A percentile compares a stretch with the other conserved stretches of the same genome.
These are phyloP conservation scores for Rhimphoctona megacephalus DNA, from an alignment of 2,888 invertebrate genomes.

Conservation along the genomic window DNA sequence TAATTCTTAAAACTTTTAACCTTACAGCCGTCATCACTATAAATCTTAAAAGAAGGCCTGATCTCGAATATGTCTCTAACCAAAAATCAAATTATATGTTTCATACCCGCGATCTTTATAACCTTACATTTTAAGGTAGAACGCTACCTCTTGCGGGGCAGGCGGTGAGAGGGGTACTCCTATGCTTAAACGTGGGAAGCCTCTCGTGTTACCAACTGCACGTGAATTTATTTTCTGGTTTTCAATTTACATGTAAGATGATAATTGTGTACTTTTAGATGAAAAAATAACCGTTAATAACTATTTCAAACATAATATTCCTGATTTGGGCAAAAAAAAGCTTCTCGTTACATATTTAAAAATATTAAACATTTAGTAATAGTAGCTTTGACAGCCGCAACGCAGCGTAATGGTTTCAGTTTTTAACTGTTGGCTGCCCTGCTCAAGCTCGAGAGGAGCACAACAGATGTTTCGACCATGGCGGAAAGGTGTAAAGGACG, in stretches of 20 bases:
- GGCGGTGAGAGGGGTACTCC: background rate
- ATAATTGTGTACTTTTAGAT: slow-evolving; percentile 22
- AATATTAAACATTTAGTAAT: slow-evolving; percentile 28
- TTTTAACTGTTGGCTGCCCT: slow-evolving; percentile 35
- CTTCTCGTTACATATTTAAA: slow-evolving; percentile 19
- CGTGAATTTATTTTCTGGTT: slow-evolving; percentile 7
- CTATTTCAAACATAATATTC: slow-evolving; percentile 8
- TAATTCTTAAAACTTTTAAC: no score
- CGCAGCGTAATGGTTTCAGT: slow-evolving; percentile 26
- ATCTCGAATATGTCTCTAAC: no score
- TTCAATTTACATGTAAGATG: slow-evolving; percentile 16
- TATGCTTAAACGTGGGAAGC: no score
- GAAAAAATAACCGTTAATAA: slow-evolving; percentile 16
- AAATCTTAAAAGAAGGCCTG: no score
- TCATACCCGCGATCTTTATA: no score
- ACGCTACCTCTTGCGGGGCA: background rate
- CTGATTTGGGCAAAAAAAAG: slow-evolving; percentile 17
- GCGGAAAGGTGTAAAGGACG: no score
- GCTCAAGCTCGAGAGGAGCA: slow-evolving; percentile 16
- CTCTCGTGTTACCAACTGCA: background rate
- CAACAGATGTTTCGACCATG: slow-evolving; percentile 20
- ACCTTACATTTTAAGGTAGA: no score
- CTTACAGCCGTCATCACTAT: no score
- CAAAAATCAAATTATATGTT: no score
- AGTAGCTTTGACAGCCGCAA: slow-evolving; percentile 30